Evolutionary conservation across 2,797 vertebrate species (phyloP), one percentile per base, ranked within the genome.

Genomic region (Xiphorhynchus erythropygius): DNA sequence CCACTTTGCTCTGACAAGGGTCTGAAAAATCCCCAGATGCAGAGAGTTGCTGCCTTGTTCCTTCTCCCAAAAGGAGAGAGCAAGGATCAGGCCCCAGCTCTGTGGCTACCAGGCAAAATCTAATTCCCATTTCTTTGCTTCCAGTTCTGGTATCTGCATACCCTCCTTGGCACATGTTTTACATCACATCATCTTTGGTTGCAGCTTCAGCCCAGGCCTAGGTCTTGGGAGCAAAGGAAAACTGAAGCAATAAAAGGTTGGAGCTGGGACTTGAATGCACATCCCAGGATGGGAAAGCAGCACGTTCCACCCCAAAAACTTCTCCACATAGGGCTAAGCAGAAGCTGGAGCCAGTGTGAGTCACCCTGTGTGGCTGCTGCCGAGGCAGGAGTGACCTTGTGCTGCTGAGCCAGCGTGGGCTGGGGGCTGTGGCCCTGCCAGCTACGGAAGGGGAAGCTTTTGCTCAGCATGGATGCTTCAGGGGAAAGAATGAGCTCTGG

Each of bases 341-440:
- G 70, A 28, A 44, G 22, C 12, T 2, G 64, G 63, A 68, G 67
- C 32, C 49, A 33, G 67, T 2, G 3, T 90, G 91, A 90, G 76
- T 90, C 84, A 90, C 59, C 32, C n/a, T 0, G 11, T 1, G 9
- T 4, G 30, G 89, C 73, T 69, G 52, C 90, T n/a, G 24, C 68
- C 3, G 24, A 76, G 84, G 80, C 39, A 37, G 68, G 84, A 84
- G 69, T 2, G 56, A 89, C 87, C 89, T 90, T 85, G 89, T 76
- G 93, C 63, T 18, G 62, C 89, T 83, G 83, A 90, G 83, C 53
- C 83, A 39, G 86, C 18, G 80, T 55, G 71, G 89, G 67, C 75
- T 11, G 76, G 33, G 63, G 82, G 33, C 59, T 1, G 1, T 0
- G 62, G 33, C 53, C 4, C 7, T 2, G 28, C 9, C 44, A 19